Conservation (phyloP, 2,113 vertebrate genomes). For the Manacus vitellinus region DNA sequence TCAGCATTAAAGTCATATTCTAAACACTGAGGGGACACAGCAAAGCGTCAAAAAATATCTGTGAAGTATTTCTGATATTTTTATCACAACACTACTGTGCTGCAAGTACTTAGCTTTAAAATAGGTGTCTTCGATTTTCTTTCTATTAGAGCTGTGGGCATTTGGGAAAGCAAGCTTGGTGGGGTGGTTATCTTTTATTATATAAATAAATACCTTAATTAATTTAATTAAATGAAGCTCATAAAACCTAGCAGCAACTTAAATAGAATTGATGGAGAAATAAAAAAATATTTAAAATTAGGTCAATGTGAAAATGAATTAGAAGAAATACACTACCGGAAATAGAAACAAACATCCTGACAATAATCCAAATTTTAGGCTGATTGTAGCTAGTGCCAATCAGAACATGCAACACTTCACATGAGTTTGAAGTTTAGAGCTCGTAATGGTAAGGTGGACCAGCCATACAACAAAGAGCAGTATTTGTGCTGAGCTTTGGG, state of each 20-base stretch:
- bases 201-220: conserved; percentile 35
- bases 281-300: not conserved
- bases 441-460: fast-evolving
- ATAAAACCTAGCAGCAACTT: not conserved
- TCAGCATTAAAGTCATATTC: not conserved
- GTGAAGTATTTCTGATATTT: not conserved
- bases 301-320: not conserved
- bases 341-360: not conserved
- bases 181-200: not conserved
- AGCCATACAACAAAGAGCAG: not conserved
- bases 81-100: not conserved
- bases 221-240: conserved; percentile 31
- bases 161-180: not conserved
- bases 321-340: not conserved
- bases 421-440: not conserved
- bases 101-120: not conserved
- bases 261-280: conserved; percentile 32
- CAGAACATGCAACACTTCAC: not conserved
- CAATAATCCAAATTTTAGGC: not conserved
- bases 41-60: not conserved
- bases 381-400: not conserved
- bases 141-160: not conserved
- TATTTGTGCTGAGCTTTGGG: not conserved
- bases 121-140: not conserved
- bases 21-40: not conserved